Base-by-base conservation (phyloP, 2,888 invertebrate genomes). In the Julus scanicus region DNA sequence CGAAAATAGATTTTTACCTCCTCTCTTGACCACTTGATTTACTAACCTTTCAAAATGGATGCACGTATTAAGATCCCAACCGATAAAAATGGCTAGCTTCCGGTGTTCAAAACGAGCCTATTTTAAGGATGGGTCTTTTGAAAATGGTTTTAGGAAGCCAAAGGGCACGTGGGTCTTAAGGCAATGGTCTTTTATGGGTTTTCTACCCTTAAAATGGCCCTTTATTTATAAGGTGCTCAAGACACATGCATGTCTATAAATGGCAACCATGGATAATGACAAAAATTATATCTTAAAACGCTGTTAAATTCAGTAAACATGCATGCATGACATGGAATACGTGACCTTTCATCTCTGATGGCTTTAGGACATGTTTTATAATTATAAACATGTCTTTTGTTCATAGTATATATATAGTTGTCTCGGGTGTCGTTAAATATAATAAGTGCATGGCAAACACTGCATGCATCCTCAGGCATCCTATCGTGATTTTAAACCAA, bases 31-130 rank as follows among this genome's bases (percentile, higher is more conserved):
- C 48, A 9, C 53, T 11, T 63, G n/a, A 63, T n/a, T 63, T n/a
- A 63, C n/a, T 63, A n/a, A 63, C 57, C 57, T 63, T 63, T 63
- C 57, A 2, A 63, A n/a, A n/a, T 63, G 57, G n/a, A 63, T n/a
- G n/a, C n/a, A 6, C 57, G 57, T n/a, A 63, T 63, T 63, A 63
- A 63, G 57, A 63, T 63, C 15, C 57, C 57, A 6, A n/a, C 17
- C 11, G 57, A 63, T 63, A 63, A 63, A 63, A 63, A 53, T 63
- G 57, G 15, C 53, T 63, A 63, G 57, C 57, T 63, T 63, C 57
- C 57, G 57, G 57, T 63, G n/a, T 63, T 63, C 1, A n/a, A 63
- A 63, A 63, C 11, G 57, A 5, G 11, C 15, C 57, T 63, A 63
- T 63, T 63, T 63, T 3, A 2, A n/a, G 57, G 15, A n/a, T n/a